phyloP scores from a whole-genome alignment of 2,113 vertebrate species.

The Salminus brasiliensis region DNA sequence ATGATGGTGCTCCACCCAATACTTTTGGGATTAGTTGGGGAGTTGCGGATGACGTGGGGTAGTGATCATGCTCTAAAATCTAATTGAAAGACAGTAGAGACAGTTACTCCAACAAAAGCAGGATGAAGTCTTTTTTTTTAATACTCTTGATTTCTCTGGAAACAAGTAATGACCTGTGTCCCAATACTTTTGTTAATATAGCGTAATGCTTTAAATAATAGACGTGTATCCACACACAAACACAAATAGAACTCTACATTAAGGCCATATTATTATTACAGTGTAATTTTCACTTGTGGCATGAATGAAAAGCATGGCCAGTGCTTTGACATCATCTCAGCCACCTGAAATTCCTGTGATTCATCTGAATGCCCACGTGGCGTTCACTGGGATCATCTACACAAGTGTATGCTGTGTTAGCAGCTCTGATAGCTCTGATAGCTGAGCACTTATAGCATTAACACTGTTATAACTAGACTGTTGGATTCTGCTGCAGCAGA shows the following conservation, averaged over 20 bases:
- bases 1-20: too few relatives aligned
- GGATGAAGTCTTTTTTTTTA: too few relatives aligned
- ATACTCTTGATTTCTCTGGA: too few relatives aligned
- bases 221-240: conserved; percentile 31
- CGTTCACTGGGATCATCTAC: conserved; percentile 6
- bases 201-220: too few relatives aligned
- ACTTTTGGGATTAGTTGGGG: too few relatives aligned
- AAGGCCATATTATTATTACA: background rate
- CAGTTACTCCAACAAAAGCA: too few relatives aligned
- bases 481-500: conserved; percentile 8
- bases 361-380: background rate
- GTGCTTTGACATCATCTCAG: background rate
- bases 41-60: too few relatives aligned
- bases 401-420: background rate
- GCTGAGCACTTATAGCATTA: conserved; percentile 3
- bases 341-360: background rate
- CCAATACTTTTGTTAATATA: too few relatives aligned
- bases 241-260: conserved; percentile 23
- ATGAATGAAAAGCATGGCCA: background rate
- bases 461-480: conserved; percentile 19
- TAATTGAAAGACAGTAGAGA: too few relatives aligned
- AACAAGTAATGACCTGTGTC: too few relatives aligned
- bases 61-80: too few relatives aligned
- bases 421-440: background rate
- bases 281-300: background rate